phyloP scores from a whole-genome alignment of 1,140 invertebrate genomes.

The Cataglyphis hispanica region DNA sequence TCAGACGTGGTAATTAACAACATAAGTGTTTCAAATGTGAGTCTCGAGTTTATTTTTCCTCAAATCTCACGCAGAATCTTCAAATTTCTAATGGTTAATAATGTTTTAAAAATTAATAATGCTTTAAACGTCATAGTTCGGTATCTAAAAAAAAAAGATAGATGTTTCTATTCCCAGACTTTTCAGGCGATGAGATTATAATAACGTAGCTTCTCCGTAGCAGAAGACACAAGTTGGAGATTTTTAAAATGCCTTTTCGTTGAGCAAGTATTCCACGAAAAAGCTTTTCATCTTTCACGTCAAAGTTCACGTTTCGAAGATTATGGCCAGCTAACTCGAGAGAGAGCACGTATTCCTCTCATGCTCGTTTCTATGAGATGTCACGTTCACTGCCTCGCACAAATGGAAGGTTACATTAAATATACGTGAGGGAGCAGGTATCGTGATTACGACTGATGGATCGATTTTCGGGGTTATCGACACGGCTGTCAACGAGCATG shows the following conservation, averaged over 20 bases:
- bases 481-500: neutral
- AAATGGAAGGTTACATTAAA: slow-evolving; percentile 13
- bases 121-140: neutral
- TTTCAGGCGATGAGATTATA: neutral
- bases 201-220: neutral
- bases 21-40: neutral
- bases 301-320: neutral
- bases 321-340: slow-evolving; percentile 13
- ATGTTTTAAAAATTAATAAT: neutral
- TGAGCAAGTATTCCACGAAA: neutral
- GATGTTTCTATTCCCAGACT: neutral
- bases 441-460: slow-evolving; percentile 1
- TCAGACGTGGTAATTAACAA: neutral
- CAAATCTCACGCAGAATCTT: neutral
- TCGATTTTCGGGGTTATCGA: neutral
- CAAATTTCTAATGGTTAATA: neutral
- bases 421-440: neutral
- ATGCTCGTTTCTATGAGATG: slow-evolving; percentile 22
- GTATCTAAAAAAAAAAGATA: neutral
- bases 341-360: slow-evolving; percentile 37
- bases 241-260: slow-evolving; percentile 19
- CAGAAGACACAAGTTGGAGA: neutral
- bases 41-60: neutral
- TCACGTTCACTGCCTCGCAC: slow-evolving; percentile 20
- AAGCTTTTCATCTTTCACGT: neutral